A percentile compares a stretch with the other conserved stretches of the same genome.
phyloP scores from a whole-genome alignment of 2,113 vertebrate genomes.

The Nothoprocta perdicaria region DNA sequence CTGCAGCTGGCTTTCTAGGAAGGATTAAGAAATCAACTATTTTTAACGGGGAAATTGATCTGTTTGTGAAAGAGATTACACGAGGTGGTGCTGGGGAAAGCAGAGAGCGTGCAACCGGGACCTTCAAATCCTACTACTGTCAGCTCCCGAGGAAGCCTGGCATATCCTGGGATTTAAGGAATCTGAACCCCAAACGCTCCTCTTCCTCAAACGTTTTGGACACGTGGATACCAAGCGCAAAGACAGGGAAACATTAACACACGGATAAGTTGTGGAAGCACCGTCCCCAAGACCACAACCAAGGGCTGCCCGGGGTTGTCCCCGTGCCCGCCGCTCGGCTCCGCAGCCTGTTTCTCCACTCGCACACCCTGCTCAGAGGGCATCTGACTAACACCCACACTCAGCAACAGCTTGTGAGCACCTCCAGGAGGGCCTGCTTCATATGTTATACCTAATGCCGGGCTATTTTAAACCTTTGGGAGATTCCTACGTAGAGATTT shows the following conservation, averaged over 20 bases:
- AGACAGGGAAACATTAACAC: not conserved
- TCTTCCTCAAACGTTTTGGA: not conserved
- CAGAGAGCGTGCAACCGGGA: not conserved
- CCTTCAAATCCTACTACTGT: not conserved
- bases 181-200: not conserved
- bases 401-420: not conserved
- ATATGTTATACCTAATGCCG: not conserved
- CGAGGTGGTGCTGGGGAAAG: not conserved
- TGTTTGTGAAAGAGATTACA: not conserved
- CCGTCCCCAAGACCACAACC: fast-evolving
- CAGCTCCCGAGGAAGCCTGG: not conserved
- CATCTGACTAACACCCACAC: fast-evolving
- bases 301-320: not conserved
- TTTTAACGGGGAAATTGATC: not conserved
- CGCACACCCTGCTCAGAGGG: not conserved
- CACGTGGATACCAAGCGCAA: fast-evolving
- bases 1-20: not conserved
- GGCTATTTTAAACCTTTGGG: not conserved
- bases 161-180: not conserved
- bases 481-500: not conserved
- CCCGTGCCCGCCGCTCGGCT: not conserved
- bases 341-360: not conserved
- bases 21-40: not conserved
- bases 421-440: not conserved
- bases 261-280: not conserved